Conservation (phyloP, 2,888 invertebrate species). For the Thysanoteuthis rhombus region DNA sequence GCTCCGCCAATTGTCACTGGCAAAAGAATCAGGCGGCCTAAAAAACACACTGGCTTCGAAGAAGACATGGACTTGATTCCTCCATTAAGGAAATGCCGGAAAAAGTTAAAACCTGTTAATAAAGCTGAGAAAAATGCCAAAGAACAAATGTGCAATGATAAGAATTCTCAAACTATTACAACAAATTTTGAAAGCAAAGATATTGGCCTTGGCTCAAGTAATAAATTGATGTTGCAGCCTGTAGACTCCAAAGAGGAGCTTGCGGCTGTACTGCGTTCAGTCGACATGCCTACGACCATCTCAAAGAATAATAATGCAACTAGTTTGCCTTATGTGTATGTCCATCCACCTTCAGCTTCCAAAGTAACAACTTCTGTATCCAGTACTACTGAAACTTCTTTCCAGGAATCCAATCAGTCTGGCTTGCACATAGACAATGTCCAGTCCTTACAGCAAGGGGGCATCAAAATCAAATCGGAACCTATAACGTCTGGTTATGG, state of each 20-base stretch:
- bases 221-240: neutral
- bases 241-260: neutral
- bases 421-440: constrained; percentile 17
- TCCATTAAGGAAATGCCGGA: constrained; percentile 1
- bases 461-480: neutral
- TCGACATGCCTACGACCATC: neutral
- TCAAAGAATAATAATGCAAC: neutral
- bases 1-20: constrained; percentile 19
- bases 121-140: neutral
- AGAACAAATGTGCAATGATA: neutral
- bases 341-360: neutral
- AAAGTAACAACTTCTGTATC: neutral
- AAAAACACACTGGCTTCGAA: constrained; percentile 24
- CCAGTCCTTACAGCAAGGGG: neutral
- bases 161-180: neutral
- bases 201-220: neutral
- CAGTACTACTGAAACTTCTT: neutral
- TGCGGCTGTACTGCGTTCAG: neutral
- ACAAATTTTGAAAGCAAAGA: neutral
- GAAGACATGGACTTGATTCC: constrained; percentile 21
- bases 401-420: neutral
- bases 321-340: neutral
- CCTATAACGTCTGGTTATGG: constrained; percentile 23
- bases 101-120: neutral
- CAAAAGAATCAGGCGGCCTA: constrained; percentile 20